These are phyloP conservation scores for Dendroctonus valens DNA, from an alignment of 1,140 invertebrate genomes.

Conservation along the genomic window DNA sequence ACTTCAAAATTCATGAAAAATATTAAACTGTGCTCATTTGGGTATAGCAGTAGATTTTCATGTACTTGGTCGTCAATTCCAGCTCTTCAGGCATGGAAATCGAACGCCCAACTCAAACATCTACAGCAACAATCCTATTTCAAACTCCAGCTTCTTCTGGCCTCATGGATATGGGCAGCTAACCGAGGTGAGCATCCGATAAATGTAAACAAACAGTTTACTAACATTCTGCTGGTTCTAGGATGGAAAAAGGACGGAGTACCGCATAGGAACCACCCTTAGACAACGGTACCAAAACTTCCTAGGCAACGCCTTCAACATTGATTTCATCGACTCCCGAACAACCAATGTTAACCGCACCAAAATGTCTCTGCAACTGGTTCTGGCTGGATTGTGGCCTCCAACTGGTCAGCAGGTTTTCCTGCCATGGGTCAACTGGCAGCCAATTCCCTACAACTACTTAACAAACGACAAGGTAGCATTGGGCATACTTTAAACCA, in stretches of 20 bases:
- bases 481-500: neutral
- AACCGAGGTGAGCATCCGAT: conserved; percentile 18
- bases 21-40: too few species aligned
- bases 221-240: neutral
- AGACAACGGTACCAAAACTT: conserved; percentile 61
- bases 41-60: too few species aligned
- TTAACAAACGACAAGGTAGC: neutral
- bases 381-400: conserved; percentile 57
- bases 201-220: neutral
- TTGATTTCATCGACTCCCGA: conserved; percentile 55
- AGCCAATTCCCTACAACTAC: conserved; percentile 55
- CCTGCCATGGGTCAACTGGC: conserved; percentile 56
- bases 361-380: conserved; percentile 58
- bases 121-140: conserved; percentile 4
- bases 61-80: neutral
- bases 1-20: too few species aligned
- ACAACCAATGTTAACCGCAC: conserved; percentile 54
- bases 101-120: conserved; percentile 14
- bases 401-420: conserved; percentile 50
- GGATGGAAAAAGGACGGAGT: conserved; percentile 51
- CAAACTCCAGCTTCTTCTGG: conserved; percentile 4
- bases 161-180: conserved; percentile 30
- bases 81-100: conserved; percentile 28
- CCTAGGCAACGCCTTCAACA: conserved; percentile 49
- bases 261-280: conserved; percentile 61